Evolutionary conservation across 2,888 invertebrate species (phyloP), one percentile per base, ranked within the genome.

Genomic region (Ichneumoninae sp.): DNA sequence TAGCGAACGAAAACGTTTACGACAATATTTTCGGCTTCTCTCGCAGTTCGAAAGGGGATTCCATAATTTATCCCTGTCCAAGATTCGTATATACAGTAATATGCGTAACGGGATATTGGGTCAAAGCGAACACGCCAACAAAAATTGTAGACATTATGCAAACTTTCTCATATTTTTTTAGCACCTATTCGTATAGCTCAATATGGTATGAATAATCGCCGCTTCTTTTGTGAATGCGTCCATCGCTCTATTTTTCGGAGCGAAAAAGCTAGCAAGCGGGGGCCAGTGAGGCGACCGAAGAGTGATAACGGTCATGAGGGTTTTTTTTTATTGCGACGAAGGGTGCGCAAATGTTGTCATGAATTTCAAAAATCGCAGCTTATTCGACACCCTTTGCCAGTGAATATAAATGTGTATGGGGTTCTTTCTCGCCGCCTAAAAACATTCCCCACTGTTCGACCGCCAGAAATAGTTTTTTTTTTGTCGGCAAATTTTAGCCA

Each of bases 21-120:
- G 44, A 26, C 13, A 62, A 74, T 74, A 16, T 47, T 74, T 62
- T 47, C 10, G 10, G 4, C n/a, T 30, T 74, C 44, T 30, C 13
- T 44, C 44, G 13, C 30, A n/a, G 47, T 30, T 60, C 62, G 19
- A 19, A 16, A 26, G 5, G 33, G 47, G 47, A 62, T 30, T 57
- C 13, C 54, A 8, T 7, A 26, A 54, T 44, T 62, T 7, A 13
- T 5, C 8, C 13, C 8, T 44, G 16, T 10, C 8, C 22, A 54
- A 16, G 5, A 47, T 4, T 16, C 13, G 57, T 13, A 26, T 54
- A 26, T 57, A 26, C 3, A 13, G 22, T 8, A 26, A 52, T 13
- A 52, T 16, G 26, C 22, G 16, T 30, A 19, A 36, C 3, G 33
- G 57, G 10, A 57, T 57, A 16, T 13, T 4, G 44, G 19, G 22